Evolutionary conservation across 2,797 vertebrate species (phyloP), one percentile per base, ranked within the genome.

Genomic region (Parambassis ranga): DNA sequence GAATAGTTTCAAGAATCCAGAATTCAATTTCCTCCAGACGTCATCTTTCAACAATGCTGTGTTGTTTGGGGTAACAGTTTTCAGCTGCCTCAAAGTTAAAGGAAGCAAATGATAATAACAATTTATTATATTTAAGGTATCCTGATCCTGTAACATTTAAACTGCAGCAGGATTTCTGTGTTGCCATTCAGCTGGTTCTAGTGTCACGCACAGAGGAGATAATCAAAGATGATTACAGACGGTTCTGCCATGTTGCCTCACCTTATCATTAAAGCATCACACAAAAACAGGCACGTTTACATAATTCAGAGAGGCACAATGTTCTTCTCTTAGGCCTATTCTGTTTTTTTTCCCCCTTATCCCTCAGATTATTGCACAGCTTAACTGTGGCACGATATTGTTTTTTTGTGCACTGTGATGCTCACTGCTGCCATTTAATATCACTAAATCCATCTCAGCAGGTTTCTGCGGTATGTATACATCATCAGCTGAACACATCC

Each of bases 41-140:
- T 24, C n/a, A 3, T 58, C 42, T 11, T 59, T 5, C 39, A 62
- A 90, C 88, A 82, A 94, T 92, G 92, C 91, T 90, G 81, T 94
- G 92, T 81, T 87, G 92, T 94, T n/a, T n/a, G n/a, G 91, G 93
- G 94, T 92, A 94, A 94, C 87, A 93, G 91, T 75, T 94, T 93
- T 90, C 89, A 10, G 18, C 20, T 93, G 64, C 92, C 93, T 85
- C 92, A 91, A 14, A 88, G 91, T 35, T 92, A 94, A 60, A 92
- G 92, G 67, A 94, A 90, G 84, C 82, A 94, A 65, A 91, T 93
- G 91, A 94, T 90, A 71, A 69, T 59, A 44, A n/a, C 48, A 38
- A 44, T 41, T 5, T 38, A 39, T 44, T 8, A 13, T 14, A 37
- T 57, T n/a, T n/a, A n/a, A n/a, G n/a, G n/a, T n/a, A n/a, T n/a